phyloP scores from a whole-genome alignment of 1,140 invertebrate genomes.

The Drosophila bifasciata region DNA sequence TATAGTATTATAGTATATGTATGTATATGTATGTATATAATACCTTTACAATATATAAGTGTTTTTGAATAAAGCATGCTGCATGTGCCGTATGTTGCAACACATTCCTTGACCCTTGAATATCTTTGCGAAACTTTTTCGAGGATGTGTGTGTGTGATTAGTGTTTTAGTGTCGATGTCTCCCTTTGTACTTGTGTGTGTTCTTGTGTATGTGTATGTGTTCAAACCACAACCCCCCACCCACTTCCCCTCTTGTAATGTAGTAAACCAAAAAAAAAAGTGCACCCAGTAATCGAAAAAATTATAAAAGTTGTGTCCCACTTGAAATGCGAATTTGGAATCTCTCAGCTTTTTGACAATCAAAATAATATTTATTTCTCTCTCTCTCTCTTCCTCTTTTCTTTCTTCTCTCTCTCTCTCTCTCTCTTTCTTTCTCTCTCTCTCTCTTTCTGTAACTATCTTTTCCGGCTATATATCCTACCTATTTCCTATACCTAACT shows the following conservation, averaged over 20 bases:
- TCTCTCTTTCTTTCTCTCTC: constrained; percentile 49
- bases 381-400: constrained; percentile 48
- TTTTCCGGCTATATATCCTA: constrained; percentile 47
- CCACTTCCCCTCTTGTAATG: constrained; percentile 32
- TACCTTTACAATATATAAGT: background rate
- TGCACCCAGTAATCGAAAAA: constrained; percentile 67
- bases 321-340: constrained; percentile 54
- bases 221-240: constrained; percentile 27
- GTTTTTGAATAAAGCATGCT: constrained; percentile 39
- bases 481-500: constrained; percentile 33
- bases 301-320: constrained; percentile 53
- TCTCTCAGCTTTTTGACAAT: constrained; percentile 47
- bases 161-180: constrained; percentile 28
- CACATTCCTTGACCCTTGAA: constrained; percentile 14
- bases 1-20: too few relatives aligned
- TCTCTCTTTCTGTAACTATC: constrained; percentile 41
- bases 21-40: constrained; percentile 4
- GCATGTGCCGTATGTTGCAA: constrained; percentile 35
- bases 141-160: constrained; percentile 21
- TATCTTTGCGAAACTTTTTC: constrained; percentile 1
- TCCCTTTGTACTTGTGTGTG: constrained; percentile 19
- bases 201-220: constrained; percentile 35
- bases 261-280: constrained; percentile 53
- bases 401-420: constrained; percentile 49
- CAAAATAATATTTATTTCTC: constrained; percentile 51